These are phyloP conservation scores for Drosophila nigritarsus DNA, from an alignment of 2,888 invertebrate species.

Conservation along the genomic window DNA sequence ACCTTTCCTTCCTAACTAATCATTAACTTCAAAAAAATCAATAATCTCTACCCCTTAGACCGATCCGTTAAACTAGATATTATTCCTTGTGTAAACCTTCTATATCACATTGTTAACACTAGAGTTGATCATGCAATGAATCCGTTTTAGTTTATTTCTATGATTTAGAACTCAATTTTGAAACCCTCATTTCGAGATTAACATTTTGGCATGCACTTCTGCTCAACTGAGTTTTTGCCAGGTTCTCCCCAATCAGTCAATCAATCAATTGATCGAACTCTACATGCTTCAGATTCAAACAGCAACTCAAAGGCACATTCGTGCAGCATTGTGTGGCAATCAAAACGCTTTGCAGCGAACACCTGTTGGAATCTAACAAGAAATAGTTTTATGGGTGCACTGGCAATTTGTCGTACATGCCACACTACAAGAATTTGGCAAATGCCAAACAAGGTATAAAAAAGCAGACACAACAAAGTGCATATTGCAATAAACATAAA, in stretches of 20 bases:
- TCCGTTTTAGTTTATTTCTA: not conserved
- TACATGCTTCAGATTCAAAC: slow-evolving; percentile 4
- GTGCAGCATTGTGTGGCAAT: slow-evolving; percentile 34
- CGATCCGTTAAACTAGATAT: fast-evolving
- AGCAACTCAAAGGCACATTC: slow-evolving; percentile 4
- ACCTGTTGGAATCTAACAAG: slow-evolving; percentile 38
- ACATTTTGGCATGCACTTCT: not conserved
- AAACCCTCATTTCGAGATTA: not conserved
- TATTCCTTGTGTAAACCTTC: too few relatives aligned
- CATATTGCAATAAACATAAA: slow-evolving; percentile 37
- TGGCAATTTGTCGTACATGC: slow-evolving; percentile 55
- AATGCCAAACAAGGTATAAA: slow-evolving; percentile 39
- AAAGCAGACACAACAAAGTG: slow-evolving; percentile 26
- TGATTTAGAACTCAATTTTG: fast-evolving
- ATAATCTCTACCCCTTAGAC: fast-evolving
- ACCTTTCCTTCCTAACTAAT: not conserved
- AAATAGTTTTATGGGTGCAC: slow-evolving; percentile 32
- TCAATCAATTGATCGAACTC: not conserved
- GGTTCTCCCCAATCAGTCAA: not conserved
- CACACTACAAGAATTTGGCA: slow-evolving; percentile 44
- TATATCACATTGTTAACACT: too few relatives aligned
- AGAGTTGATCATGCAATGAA: not conserved
- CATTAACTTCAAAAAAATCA: not conserved
- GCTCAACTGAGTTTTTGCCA: not conserved
- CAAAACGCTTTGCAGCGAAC: slow-evolving; percentile 24